These are phyloP conservation scores for Drosophila gunungcola DNA, from an alignment of 1,140 invertebrate genomes.

Conservation along the genomic window DNA sequence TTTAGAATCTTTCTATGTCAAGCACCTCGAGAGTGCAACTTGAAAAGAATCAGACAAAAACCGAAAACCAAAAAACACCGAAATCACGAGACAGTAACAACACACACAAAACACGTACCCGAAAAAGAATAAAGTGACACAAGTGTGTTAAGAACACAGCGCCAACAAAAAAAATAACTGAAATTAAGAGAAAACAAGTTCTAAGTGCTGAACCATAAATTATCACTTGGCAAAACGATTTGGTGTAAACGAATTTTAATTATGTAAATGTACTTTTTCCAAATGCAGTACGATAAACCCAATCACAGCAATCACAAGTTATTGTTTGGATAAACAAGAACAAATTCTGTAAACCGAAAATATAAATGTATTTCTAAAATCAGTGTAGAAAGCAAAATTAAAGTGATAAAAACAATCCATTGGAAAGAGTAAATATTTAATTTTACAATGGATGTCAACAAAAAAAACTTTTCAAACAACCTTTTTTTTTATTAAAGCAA, in stretches of 20 bases:
- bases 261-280: slow-evolving; percentile 1
- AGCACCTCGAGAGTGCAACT: slow-evolving; percentile 43
- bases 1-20: slow-evolving; percentile 31
- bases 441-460: too few relatives aligned
- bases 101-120: neutral
- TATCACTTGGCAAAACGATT: slow-evolving; percentile 20
- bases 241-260: slow-evolving; percentile 18
- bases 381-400: neutral
- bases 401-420: too few relatives aligned
- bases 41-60: neutral
- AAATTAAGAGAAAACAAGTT: slow-evolving; percentile 10
- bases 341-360: neutral
- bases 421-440: too few relatives aligned
- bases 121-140: slow-evolving; percentile 16
- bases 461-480: too few relatives aligned
- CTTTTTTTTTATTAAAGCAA: too few relatives aligned
- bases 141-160: slow-evolving; percentile 14
- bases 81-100: slow-evolving; percentile 26
- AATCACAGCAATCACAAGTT: neutral
- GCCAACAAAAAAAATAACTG: neutral
- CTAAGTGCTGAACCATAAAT: slow-evolving; percentile 15
- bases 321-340: neutral
- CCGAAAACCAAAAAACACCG: slow-evolving; percentile 1
- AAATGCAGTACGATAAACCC: slow-evolving; percentile 4
- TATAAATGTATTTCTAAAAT: neutral